A percentile compares a stretch with the other conserved stretches of the same genome.
Conservation (phyloP, 2,888 invertebrate species). For the Amblyteles armatorius region DNA sequence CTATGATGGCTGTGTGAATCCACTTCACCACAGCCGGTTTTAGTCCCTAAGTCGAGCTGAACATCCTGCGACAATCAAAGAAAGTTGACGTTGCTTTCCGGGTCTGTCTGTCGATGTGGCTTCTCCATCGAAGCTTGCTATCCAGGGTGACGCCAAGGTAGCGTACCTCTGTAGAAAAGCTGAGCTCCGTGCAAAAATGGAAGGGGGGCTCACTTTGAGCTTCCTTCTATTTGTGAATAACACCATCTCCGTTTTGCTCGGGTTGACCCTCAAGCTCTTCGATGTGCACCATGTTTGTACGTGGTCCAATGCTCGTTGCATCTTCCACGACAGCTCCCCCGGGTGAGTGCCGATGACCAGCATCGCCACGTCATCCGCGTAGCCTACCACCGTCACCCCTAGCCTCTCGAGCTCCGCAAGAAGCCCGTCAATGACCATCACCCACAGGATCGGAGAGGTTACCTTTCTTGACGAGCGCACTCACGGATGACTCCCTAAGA, state of each 20-base stretch:
- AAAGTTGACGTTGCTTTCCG: constrained; percentile 26
- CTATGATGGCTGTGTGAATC: constrained; percentile 31
- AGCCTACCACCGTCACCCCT: constrained; percentile 29
- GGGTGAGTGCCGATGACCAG: too few species aligned
- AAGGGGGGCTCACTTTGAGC: constrained; percentile 12
- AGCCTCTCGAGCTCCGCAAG: constrained; percentile 24
- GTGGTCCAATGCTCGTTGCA: too few species aligned
- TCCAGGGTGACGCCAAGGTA: background rate
- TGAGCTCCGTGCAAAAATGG: constrained; percentile 15
- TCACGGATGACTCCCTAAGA: constrained; percentile 10
- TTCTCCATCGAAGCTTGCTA: constrained; percentile 21
- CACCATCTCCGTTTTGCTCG: constrained; percentile 11
- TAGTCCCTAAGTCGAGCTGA: constrained; percentile 58
- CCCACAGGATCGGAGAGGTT: constrained; percentile 54
- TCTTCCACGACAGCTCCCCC: too few species aligned
- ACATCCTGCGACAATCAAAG: constrained; percentile 47
- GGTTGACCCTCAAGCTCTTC: too few species aligned
- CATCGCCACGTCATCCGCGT: constrained; percentile 9
- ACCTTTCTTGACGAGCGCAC: constrained; percentile 36
- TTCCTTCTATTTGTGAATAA: constrained; percentile 9
- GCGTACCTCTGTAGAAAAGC: background rate
- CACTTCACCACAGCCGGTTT: constrained; percentile 49
- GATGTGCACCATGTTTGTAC: too few species aligned
- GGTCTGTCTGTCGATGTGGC: constrained; percentile 33
- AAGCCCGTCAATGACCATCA: constrained; percentile 50